A percentile compares a stretch with the other conserved stretches of the same genome.
These are phyloP conservation scores for Myotis findleyi DNA, from an alignment of 2,797 vertebrate genomes.

Conservation along the genomic window DNA sequence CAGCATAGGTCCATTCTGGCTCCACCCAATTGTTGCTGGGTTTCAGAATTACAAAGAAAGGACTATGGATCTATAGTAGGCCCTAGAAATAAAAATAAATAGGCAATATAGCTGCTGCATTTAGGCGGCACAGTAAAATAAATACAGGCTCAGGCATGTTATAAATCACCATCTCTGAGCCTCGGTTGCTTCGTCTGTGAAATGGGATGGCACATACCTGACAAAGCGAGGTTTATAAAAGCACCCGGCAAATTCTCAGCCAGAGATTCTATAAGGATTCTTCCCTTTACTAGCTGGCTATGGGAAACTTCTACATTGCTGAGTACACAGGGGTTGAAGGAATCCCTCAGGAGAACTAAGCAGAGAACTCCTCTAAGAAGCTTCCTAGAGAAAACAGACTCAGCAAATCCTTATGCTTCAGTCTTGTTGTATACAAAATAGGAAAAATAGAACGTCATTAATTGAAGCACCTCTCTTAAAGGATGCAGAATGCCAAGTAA, in stretches of 20 bases:
- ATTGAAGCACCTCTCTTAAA: neutral
- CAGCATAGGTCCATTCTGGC: neutral
- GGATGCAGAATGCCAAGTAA: neutral
- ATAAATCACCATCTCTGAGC: neutral
- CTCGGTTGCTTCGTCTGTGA: neutral
- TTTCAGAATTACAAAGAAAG: constrained; percentile 31
- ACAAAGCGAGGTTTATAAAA: neutral
- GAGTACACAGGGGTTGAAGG: neutral
- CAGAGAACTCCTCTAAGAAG: neutral
- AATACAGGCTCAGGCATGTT: neutral
- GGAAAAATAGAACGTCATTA: neutral
- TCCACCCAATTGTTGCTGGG: neutral
- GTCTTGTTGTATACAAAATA: neutral
- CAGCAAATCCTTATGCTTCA: neutral
- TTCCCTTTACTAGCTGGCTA: neutral
- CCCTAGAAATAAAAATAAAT: neutral
- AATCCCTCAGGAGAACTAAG: neutral
- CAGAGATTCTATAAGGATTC: neutral
- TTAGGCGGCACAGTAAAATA: neutral
- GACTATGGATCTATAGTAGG: neutral
- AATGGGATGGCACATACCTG: neutral
- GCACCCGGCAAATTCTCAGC: neutral
- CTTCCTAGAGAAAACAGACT: neutral
- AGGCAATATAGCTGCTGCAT: neutral
- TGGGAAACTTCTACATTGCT: neutral